Evolutionary conservation across 2,113 vertebrate genomes (phyloP).

Genomic region (Cichladusa arquata): DNA sequence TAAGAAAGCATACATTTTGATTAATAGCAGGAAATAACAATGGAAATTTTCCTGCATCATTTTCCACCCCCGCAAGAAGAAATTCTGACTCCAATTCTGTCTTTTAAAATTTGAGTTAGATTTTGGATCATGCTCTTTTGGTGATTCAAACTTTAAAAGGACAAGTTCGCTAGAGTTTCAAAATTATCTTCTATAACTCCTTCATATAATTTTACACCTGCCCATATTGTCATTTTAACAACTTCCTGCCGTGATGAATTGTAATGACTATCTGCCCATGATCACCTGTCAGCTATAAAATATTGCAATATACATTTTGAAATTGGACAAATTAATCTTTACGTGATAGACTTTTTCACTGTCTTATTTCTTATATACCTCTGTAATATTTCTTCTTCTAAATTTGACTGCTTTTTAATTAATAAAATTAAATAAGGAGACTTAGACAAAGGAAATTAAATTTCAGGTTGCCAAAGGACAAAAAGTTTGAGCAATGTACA

Average conservation of each 20-base stretch:
- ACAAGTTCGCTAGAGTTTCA: constrained; percentile 28
- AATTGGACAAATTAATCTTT: constrained; percentile 65
- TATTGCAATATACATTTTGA: constrained; percentile 61
- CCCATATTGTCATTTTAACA: constrained; percentile 49
- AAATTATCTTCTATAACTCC: constrained; percentile 34
- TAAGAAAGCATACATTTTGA: background rate
- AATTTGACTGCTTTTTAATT: constrained; percentile 36
- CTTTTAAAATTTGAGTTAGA: constrained; percentile 8
- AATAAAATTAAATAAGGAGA: constrained; percentile 27
- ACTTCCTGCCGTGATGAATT: constrained; percentile 59
- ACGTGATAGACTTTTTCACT: constrained; percentile 20
- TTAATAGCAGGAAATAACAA: background rate
- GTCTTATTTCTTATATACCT: constrained; percentile 14
- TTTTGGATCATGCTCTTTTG: background rate
- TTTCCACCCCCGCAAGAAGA: background rate
- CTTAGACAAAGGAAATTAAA: constrained; percentile 40
- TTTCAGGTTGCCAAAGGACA: background rate
- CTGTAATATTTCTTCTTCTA: constrained; percentile 43
- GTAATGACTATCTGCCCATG: constrained; percentile 55
- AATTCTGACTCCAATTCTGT: background rate
- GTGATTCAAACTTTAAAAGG: constrained; percentile 33
- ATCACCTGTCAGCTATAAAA: constrained; percentile 65
- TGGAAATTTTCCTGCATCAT: background rate
- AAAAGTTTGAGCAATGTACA: background rate
- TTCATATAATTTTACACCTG: constrained; percentile 38